Conservation (phyloP, 2,888 invertebrate genomes). For the Hypercompe scribonia region DNA sequence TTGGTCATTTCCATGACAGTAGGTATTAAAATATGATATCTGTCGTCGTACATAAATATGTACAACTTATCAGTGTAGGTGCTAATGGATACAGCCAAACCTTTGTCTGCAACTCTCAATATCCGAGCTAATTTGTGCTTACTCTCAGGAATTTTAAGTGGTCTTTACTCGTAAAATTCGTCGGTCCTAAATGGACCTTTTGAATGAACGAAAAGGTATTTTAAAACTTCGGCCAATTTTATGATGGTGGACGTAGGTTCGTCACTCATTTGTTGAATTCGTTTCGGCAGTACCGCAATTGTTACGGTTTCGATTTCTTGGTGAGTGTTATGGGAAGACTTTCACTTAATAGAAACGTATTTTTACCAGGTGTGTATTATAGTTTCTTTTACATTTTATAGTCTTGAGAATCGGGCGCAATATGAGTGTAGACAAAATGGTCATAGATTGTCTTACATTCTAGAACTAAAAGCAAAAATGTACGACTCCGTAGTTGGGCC, state of each 20-base stretch:
- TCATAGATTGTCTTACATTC: too few species aligned
- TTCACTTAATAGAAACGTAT: slow-evolving; percentile 39
- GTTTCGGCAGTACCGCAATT: slow-evolving; percentile 30
- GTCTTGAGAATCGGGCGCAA: slow-evolving; percentile 4
- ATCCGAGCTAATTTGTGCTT: slow-evolving; percentile 76
- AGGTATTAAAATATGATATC: slow-evolving; percentile 49
- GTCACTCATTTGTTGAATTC: slow-evolving; percentile 39
- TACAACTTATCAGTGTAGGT: slow-evolving; percentile 66
- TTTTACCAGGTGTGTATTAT: slow-evolving; percentile 9
- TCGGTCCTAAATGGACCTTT: slow-evolving; percentile 68
- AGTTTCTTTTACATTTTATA: slow-evolving; percentile 7
- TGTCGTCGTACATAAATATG: slow-evolving; percentile 51
- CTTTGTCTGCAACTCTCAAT: slow-evolving; percentile 71
- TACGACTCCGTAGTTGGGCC: too few species aligned
- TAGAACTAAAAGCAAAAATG: too few species aligned
- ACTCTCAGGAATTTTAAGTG: slow-evolving; percentile 71
- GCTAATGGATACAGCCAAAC: slow-evolving; percentile 73
- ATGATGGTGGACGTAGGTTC: slow-evolving; percentile 48
- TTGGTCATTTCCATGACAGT: slow-evolving; percentile 64
- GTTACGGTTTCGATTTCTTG: slow-evolving; percentile 47
- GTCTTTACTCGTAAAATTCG: slow-evolving; percentile 72
- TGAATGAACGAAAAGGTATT: slow-evolving; percentile 68
- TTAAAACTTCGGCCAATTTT: slow-evolving; percentile 63
- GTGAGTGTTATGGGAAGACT: slow-evolving; percentile 38
- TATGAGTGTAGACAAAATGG: too few species aligned